Conservation (phyloP, 2,113 vertebrate species). For the Anser brachyrhynchus region DNA sequence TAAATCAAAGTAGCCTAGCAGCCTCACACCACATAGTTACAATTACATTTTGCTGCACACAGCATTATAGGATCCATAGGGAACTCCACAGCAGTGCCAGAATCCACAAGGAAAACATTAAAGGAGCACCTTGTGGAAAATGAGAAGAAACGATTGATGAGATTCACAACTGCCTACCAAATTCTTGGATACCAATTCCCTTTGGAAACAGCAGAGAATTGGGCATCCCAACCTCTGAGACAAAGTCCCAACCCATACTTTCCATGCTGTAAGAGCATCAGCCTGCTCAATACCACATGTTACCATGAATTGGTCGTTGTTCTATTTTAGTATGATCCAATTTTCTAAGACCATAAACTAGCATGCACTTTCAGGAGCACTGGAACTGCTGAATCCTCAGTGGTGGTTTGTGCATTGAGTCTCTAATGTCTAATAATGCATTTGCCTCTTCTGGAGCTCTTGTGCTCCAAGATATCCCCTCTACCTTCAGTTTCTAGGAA, state of each 20-base stretch:
- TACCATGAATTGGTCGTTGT: not conserved
- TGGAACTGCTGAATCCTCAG: not conserved
- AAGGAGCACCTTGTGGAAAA: constrained; percentile 55
- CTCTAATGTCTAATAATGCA: not conserved
- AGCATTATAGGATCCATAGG: not conserved
- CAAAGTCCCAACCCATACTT: constrained; percentile 3
- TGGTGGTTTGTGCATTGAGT: not conserved
- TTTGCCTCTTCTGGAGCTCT: not conserved
- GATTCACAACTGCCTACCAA: constrained; percentile 50
- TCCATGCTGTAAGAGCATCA: not conserved
- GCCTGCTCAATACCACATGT: not conserved
- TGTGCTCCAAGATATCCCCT: not conserved
- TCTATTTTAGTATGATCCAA: not conserved
- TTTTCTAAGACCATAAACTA: constrained; percentile 1
- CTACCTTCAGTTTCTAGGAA: not conserved
- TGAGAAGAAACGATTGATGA: constrained; percentile 12
- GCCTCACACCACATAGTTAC: not conserved
- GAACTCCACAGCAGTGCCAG: not conserved
- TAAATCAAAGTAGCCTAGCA: not conserved
- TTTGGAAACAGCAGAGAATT: constrained; percentile 22
- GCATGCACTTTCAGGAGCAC: not conserved
- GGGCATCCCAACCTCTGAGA: constrained; percentile 29
- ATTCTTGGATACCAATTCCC: constrained; percentile 4
- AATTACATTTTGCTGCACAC: not conserved
- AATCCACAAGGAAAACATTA: constrained; percentile 42